Percentiles rank a stretch among this genome's conserved stretches.
These are phyloP conservation scores for Sipha flava DNA, from an alignment of 1,140 invertebrate genomes.

Conservation along the genomic window DNA sequence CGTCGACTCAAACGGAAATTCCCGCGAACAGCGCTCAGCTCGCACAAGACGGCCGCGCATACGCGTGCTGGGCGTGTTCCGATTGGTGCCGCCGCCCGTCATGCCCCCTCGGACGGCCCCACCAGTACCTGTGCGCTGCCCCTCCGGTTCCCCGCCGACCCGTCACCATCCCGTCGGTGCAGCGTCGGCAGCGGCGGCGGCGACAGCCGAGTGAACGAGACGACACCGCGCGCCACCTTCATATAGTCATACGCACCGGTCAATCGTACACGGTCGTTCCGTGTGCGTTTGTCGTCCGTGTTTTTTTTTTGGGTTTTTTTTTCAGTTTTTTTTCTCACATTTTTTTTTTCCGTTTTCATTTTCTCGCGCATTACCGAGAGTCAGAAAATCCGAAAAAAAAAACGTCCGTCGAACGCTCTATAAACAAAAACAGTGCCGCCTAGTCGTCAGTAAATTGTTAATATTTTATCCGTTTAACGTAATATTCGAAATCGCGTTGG, in stretches of 20 bases:
- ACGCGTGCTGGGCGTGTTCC: constrained; percentile 15
- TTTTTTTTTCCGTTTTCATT: not conserved
- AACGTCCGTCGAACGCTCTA: not conserved
- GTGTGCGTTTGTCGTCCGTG: constrained; percentile 22
- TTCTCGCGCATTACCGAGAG: not conserved
- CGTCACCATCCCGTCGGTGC: too few relatives aligned
- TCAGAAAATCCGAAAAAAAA: not conserved
- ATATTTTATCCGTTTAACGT: too few relatives aligned
- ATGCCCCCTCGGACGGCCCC: constrained; percentile 28
- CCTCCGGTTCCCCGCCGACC: not conserved
- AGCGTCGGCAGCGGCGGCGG: not conserved
- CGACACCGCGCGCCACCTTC: constrained; percentile 16
- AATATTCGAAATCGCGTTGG: too few relatives aligned
- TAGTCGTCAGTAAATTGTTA: too few relatives aligned
- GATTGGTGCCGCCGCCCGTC: constrained; percentile 31
- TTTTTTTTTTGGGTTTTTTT: constrained; percentile 7
- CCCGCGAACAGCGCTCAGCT: not conserved
- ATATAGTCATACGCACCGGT: constrained; percentile 31
- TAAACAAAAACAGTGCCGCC: not conserved
- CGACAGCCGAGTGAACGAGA: constrained; percentile 7
- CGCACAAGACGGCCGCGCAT: not conserved
- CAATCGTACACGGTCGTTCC: constrained; percentile 26
- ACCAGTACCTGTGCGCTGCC: not conserved
- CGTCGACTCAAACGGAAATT: not conserved
- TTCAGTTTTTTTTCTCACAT: not conserved